phyloP scores from a whole-genome alignment of 2,113 vertebrate genomes.

The Neoarius graeffei region DNA sequence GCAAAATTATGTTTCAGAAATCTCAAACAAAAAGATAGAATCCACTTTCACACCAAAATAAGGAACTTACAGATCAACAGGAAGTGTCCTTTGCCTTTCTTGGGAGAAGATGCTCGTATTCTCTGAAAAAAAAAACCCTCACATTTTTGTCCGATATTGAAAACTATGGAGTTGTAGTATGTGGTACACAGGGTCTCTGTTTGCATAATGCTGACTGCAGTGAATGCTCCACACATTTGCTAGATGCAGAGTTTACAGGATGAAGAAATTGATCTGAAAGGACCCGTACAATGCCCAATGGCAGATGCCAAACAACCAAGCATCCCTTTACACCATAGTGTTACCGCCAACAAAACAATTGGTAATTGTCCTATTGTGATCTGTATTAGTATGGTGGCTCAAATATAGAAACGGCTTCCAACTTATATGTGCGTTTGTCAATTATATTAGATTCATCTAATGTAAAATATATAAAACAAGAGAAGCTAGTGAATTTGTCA shows the following conservation, averaged over 20 bases:
- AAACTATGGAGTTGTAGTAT: neutral
- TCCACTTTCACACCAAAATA: neutral
- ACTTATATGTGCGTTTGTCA: neutral
- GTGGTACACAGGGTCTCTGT: neutral
- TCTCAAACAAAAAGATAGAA: constrained; percentile 1
- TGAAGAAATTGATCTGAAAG: constrained; percentile 75
- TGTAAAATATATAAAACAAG: constrained; percentile 33
- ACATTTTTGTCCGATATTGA: constrained; percentile 1
- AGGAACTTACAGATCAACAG: constrained; percentile 66
- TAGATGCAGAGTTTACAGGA: constrained; percentile 69
- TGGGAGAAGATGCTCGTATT: constrained; percentile 28
- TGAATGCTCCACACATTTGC: constrained; percentile 40
- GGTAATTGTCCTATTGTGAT: neutral
- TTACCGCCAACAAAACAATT: constrained; percentile 11
- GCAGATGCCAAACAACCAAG: constrained; percentile 64
- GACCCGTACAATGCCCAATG: constrained; percentile 70
- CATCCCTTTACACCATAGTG: constrained; percentile 53
- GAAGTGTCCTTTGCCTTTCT: constrained; percentile 50
- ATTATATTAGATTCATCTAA: constrained; percentile 43
- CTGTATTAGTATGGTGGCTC: neutral
- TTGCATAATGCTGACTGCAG: constrained; percentile 18
- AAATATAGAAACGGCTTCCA: neutral
- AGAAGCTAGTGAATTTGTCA: constrained; percentile 71
- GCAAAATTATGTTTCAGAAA: neutral
- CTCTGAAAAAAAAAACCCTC: neutral